Base-by-base conservation (phyloP, 2,888 invertebrate genomes). In the Drosophila ustulata region DNA sequence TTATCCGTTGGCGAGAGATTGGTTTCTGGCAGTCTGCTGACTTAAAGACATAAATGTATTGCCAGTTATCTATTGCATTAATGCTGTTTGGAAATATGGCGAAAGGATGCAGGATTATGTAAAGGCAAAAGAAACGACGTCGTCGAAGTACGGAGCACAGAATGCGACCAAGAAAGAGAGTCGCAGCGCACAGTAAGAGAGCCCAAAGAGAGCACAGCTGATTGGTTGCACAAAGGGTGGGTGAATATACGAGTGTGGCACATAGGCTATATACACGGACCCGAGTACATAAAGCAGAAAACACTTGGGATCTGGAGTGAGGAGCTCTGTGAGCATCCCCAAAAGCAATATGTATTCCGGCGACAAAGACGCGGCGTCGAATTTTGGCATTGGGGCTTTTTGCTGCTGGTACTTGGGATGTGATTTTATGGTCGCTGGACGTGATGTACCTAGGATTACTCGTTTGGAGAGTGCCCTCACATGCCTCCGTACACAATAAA, bases 341-440 rank as follows among this genome's bases (percentile, higher is more conserved):
- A 90, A 88, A 69, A 89, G 89, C 89, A 67, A 89, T 82, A 85
- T 90, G 90, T 87, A 82, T 75, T 79, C 81, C 66, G 89, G 90
- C 85, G 71, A 77, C 71, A 75, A 69, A 68, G 47, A 53, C 46
- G 65, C 71, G 43, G 47, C 41, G 61, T 50, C 53, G 51, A 67
- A 58, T 55, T 65, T 62, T 47, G 56, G 58, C 59, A 47, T 66
- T 61, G 57, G 61, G 66, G 61, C 39, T 51, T 52, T 25, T 25
- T 39, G 32, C 18, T 80, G 52, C 47, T 66, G 41, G 26, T 65
- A 45, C 59, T 47, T n/a, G 26, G 58, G 30, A 47, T 56, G 41
- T 75, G 49, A 61, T 41, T 64, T 47, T 39, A 39, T 37, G 41
- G 45, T 56, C 23, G 18, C 11, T 23, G 56, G 52, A 41, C 52